Conservation (phyloP, 1,140 invertebrate species). For the Heliothis subflexa region DNA sequence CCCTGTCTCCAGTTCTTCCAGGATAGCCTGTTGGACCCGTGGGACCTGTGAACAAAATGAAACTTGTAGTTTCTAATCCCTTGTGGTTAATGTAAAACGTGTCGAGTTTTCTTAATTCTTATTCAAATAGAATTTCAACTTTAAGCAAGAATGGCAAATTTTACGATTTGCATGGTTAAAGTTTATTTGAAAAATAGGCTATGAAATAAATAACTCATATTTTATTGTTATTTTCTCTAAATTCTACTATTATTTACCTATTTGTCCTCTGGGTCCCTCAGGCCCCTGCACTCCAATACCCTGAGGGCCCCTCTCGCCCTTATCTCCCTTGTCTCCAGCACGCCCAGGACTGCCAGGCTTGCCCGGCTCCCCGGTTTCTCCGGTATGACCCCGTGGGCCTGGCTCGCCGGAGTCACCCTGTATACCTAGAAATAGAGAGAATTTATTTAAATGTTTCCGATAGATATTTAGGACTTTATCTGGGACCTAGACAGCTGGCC, state of each 20-base stretch:
- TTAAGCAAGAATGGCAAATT: too few species aligned
- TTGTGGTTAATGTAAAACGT: too few species aligned
- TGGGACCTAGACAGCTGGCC: too few species aligned
- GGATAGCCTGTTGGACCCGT: constrained; percentile 88
- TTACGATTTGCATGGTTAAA: too few species aligned
- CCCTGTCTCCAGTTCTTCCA: constrained; percentile 88
- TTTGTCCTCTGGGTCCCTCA: constrained; percentile 88
- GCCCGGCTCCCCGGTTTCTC: constrained; percentile 88
- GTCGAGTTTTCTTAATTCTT: too few species aligned
- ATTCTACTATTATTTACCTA: constrained; percentile 82
- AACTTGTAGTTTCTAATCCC: background rate
- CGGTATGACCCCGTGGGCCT: constrained; percentile 88
- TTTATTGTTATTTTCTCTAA: too few species aligned
- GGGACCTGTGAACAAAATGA: constrained; percentile 81
- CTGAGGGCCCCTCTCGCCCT: constrained; percentile 90
- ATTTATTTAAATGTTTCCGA: constrained; percentile 10
- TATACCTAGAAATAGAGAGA: constrained; percentile 56
- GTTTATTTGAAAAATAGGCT: too few species aligned
- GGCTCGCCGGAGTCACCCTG: constrained; percentile 68
- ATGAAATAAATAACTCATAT: too few species aligned
- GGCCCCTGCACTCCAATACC: constrained; percentile 90
- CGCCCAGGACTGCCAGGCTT: constrained; percentile 87
- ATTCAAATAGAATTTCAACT: background rate
- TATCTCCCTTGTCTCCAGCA: constrained; percentile 89
- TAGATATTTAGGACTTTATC: too few species aligned